A percentile compares a stretch with the other conserved stretches of the same genome.
These are phyloP conservation scores for Vulpes vulpes DNA, from an alignment of 2,113 vertebrate species.

Conservation along the genomic window DNA sequence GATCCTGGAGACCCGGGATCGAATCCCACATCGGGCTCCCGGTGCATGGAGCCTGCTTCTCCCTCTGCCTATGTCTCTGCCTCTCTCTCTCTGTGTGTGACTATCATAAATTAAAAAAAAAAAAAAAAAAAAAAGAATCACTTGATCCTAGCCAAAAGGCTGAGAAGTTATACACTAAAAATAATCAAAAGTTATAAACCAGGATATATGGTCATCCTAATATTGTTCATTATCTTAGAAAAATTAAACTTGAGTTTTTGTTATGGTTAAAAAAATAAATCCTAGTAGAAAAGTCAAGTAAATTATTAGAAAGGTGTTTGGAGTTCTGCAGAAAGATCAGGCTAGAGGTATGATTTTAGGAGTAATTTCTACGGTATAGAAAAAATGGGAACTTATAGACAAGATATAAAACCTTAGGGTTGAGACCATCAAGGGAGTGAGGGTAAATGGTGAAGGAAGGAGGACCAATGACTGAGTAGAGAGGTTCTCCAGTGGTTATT, in stretches of 20 bases:
- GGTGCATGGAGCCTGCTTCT: too few relatives aligned
- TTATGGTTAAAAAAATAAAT: constrained; percentile 24
- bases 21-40: too few relatives aligned
- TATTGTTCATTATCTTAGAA: neutral
- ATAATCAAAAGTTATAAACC: neutral
- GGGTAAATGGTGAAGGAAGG: neutral
- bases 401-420: neutral
- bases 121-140: neutral
- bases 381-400: neutral
- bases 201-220: neutral
- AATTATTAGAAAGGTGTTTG: constrained; percentile 9
- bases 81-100: too few relatives aligned
- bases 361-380: neutral
- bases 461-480: neutral
- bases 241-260: neutral
- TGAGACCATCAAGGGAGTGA: neutral
- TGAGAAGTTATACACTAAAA: neutral
- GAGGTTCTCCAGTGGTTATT: neutral
- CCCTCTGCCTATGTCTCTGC: too few relatives aligned
- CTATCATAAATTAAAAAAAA: too few relatives aligned
- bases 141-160: neutral
- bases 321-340: neutral
- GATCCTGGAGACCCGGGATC: too few relatives aligned
- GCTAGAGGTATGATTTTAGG: neutral
- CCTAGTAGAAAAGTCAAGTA: neutral